Evolutionary conservation across 2,797 vertebrate species (phyloP), one percentile per base, ranked within the genome.

Genomic region (Holocentrus rufus): DNA sequence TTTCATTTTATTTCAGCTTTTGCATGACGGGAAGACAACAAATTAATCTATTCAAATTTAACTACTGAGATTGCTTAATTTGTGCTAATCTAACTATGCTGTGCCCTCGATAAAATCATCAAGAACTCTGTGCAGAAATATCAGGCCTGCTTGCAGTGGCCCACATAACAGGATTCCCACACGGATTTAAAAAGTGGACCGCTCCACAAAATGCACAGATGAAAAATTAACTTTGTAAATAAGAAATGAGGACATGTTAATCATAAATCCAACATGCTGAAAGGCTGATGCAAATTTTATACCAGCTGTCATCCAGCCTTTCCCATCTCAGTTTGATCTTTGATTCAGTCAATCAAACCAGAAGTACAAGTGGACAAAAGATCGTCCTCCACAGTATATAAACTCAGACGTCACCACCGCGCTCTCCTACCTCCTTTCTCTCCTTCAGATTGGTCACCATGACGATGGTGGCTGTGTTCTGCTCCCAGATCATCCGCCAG

Each of bases 401-500:
- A 71, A 62, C 39, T 62, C 49, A 65, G 30, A 0, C 34, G 30
- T 23, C 23, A 42, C 46, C 22, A 34, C 25, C 27, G 8, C 9
- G 50, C 49, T 22, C 76, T 34, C 77, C 74, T 68, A 96, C 98
- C 95, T 99, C 98, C 76, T 99, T 99, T 82, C 97, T 96, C 88
- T 99, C 98, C 87, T 99, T 99, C 72, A 99, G 93, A 84, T 99
- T 99, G 82, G 98, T 99, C 89, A 99, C 97, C 98, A 99, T 99
- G 85, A 99, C 97, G 7, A 99, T 99, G 18, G 98, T 99, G 0
- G 95, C 96, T 55, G 98, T 99, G 90, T 98, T 98, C 92, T 98
- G 97, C 90, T 99, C 98, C 98, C 98, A 99, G 92, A 99, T 98
- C 98, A 99, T 99, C 77, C 98, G 95, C 98, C 98, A 99, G 88